Evolutionary conservation across 2,113 vertebrate genomes (phyloP).

Genomic region (Rhombomys opimus): DNA sequence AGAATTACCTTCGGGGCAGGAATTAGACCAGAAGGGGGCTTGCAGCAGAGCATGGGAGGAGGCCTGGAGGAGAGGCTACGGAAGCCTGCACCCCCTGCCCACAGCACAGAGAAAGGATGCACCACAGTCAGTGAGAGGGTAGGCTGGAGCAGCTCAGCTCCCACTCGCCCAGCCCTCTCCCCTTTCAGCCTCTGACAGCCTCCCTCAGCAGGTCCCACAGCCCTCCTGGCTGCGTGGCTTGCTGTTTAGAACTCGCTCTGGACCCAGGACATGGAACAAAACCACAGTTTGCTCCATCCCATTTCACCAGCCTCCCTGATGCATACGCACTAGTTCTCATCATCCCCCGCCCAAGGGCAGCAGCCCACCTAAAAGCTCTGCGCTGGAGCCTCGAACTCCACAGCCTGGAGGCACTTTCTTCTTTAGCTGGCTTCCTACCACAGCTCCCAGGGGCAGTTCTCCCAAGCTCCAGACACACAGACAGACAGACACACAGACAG

Average conservation of each 20-base stretch:
- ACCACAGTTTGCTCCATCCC: accelerated
- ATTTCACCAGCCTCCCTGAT: background rate
- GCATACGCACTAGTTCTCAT: background rate
- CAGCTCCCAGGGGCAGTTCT: background rate
- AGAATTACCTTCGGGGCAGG: background rate
- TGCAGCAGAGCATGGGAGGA: conserved; percentile 5
- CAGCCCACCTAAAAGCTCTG: background rate
- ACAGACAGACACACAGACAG: background rate
- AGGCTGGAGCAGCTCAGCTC: background rate
- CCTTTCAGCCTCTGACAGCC: background rate
- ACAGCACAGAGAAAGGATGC: background rate
- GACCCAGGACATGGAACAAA: background rate
- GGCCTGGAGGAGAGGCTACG: conserved; percentile 24
- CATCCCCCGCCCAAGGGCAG: background rate
- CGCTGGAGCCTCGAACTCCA: conserved; percentile 5
- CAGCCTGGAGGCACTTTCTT: background rate
- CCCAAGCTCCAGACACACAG: background rate
- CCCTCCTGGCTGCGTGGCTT: background rate
- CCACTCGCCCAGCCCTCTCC: background rate
- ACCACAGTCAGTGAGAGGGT: background rate
- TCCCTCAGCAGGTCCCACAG: background rate
- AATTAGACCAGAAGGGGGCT: conserved; percentile 71
- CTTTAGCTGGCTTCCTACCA: conserved; percentile 9
- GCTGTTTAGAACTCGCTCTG: background rate
- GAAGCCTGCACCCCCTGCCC: background rate